These are phyloP conservation scores for Trididemnum nubilum DNA, from an alignment of 23 tunicate genomes.

Conservation along the genomic window DNA sequence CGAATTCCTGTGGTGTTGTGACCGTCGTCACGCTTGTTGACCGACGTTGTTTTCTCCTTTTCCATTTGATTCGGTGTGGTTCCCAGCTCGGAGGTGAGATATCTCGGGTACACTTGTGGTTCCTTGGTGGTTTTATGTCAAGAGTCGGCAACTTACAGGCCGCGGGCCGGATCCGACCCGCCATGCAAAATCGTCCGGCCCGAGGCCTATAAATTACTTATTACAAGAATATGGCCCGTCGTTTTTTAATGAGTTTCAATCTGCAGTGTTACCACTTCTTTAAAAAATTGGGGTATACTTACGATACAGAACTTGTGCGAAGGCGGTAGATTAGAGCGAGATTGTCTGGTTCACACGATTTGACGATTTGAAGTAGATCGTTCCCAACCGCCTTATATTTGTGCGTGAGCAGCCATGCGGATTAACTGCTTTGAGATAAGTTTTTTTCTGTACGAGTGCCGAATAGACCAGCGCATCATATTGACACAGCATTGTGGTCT, in stretches of 20 bases:
- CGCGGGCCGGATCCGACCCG: too few relatives aligned
- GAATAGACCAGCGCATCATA: not conserved
- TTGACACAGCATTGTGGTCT: not conserved
- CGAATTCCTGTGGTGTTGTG: too few relatives aligned
- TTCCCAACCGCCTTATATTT: not conserved
- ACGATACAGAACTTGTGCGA: slow-evolving; percentile 18
- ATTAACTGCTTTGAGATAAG: not conserved
- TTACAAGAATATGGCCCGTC: not conserved
- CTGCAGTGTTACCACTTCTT: slow-evolving; percentile 1
- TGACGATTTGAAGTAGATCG: not conserved
- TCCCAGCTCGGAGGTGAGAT: too few relatives aligned
- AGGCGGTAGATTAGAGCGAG: slow-evolving; percentile 12
- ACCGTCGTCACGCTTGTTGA: too few relatives aligned
- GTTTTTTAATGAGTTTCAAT: not conserved
- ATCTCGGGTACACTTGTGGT: too few relatives aligned
- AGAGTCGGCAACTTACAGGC: too few relatives aligned
- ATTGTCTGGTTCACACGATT: not conserved
- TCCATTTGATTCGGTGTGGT: too few relatives aligned
- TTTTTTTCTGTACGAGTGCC: too few relatives aligned
- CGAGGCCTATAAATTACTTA: not conserved
- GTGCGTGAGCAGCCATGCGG: not conserved
- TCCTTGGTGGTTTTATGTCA: too few relatives aligned
- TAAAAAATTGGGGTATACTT: slow-evolving; percentile 12
- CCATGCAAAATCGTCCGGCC: too few relatives aligned
- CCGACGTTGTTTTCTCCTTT: too few relatives aligned